These are phyloP conservation scores for Oriolus oriolus DNA, from an alignment of 2,113 vertebrate genomes.

Conservation along the genomic window DNA sequence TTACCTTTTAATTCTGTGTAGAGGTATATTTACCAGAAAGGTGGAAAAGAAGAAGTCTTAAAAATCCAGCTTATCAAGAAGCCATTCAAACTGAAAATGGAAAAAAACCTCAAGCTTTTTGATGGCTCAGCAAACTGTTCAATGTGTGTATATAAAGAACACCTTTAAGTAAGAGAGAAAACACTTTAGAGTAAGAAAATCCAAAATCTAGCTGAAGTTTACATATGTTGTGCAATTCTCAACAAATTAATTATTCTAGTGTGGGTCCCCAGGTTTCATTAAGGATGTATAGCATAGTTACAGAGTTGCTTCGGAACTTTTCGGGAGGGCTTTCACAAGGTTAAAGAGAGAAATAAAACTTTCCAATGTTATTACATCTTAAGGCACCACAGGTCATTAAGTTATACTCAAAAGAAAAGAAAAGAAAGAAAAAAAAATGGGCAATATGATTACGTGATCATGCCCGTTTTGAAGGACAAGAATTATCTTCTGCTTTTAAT, in stretches of 20 bases:
- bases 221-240: background rate
- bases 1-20: conserved; percentile 49
- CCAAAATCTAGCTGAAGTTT: background rate
- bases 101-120: background rate
- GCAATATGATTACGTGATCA: background rate
- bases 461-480: background rate
- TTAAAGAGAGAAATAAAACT: background rate
- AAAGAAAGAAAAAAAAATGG: rapidly evolving
- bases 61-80: conserved; percentile 64
- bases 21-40: conserved; percentile 49
- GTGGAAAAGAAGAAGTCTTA: conserved; percentile 63
- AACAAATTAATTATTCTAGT: background rate
- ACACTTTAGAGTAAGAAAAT: background rate
- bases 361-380: background rate
- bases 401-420: background rate
- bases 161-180: background rate
- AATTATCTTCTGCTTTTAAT: background rate
- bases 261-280: background rate
- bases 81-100: background rate
- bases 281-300: background rate
- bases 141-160: background rate
- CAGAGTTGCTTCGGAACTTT: background rate
- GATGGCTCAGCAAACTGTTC: background rate
- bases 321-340: rapidly evolving
- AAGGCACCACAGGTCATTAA: background rate